phyloP scores from a whole-genome alignment of 1,140 invertebrate species.

The Ceratitis capitata region DNA sequence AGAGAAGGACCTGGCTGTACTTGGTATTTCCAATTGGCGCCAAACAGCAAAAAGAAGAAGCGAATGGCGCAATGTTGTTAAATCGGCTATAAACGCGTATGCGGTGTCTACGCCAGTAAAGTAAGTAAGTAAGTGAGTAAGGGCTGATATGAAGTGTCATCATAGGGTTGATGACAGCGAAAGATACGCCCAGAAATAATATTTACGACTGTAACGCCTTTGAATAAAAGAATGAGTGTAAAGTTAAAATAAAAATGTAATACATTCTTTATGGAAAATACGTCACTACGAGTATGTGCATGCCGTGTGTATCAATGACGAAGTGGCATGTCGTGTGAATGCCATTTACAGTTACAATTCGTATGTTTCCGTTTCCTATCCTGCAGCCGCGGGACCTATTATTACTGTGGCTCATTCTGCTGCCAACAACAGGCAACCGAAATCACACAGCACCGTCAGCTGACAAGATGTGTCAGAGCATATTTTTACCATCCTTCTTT shows the following conservation, averaged over 20 bases:
- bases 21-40: too few relatives aligned
- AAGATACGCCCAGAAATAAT: neutral
- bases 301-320: neutral
- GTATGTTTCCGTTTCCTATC: neutral
- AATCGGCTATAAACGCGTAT: too few relatives aligned
- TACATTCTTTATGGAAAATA: neutral
- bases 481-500: neutral
- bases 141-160: too few relatives aligned
- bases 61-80: too few relatives aligned
- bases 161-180: neutral
- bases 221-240: neutral
- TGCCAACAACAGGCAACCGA: slow-evolving; percentile 1
- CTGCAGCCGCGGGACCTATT: too few relatives aligned
- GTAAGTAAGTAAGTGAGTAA: too few relatives aligned
- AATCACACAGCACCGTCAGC: too few relatives aligned
- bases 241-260: neutral
- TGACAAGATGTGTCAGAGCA: neutral
- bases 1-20: too few relatives aligned
- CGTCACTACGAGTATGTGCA: neutral
- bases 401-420: neutral
- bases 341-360: slow-evolving; percentile 5
- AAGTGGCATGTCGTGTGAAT: slow-evolving; percentile 9
- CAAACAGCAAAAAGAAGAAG: too few relatives aligned
- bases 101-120: too few relatives aligned
- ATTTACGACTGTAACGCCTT: neutral